Conservation (phyloP, 2,113 vertebrate species). For the Anguilla japonica region DNA sequence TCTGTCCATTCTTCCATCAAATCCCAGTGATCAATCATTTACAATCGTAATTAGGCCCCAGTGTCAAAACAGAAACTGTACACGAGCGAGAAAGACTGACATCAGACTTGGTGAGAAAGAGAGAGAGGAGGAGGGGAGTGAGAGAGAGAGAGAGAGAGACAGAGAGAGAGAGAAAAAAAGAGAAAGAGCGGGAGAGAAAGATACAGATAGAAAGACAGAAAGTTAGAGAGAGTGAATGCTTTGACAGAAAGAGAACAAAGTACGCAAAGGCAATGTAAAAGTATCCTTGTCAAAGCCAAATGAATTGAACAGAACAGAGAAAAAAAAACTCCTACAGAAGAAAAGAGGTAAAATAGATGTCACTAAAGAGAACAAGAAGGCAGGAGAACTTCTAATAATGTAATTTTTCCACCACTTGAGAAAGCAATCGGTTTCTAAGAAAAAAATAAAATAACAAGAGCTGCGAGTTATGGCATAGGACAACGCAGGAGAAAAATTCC, state of each 20-base stretch:
- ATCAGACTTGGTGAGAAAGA: slow-evolving; percentile 65
- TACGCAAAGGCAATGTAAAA: too few relatives aligned
- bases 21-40: slow-evolving; percentile 77
- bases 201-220: too few relatives aligned
- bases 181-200: slow-evolving; percentile 4
- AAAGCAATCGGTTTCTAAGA: neutral
- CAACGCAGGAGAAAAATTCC: too few relatives aligned
- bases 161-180: neutral
- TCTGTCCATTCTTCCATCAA: slow-evolving; percentile 55
- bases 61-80: slow-evolving; percentile 79
- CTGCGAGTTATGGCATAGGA: neutral
- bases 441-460: too few relatives aligned
- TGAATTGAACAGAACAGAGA: too few relatives aligned
- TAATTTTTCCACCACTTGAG: neutral
- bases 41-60: slow-evolving; percentile 72
- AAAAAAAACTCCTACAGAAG: too few relatives aligned
- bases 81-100: slow-evolving; percentile 59
- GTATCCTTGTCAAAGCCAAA: too few relatives aligned
- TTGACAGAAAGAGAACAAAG: neutral
- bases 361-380: neutral
- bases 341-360: neutral
- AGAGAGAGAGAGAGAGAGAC: slow-evolving; percentile 5
- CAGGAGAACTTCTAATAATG: too few relatives aligned
- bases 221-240: too few relatives aligned
- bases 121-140: neutral